Conservation (phyloP, 2,888 invertebrate genomes). For the Heteromyza rotundicornis region DNA sequence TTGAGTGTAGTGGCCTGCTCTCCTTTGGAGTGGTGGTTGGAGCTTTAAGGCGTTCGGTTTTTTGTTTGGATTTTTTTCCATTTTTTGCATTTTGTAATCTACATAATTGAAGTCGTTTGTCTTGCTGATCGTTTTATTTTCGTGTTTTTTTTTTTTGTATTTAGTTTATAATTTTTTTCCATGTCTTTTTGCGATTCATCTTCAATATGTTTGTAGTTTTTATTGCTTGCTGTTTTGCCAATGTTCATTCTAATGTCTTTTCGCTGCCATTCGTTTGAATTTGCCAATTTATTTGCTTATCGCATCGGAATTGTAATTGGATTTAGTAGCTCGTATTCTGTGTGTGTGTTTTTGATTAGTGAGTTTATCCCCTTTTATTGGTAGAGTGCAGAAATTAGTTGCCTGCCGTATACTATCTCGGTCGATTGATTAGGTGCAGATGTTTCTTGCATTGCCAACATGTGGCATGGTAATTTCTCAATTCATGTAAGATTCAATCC, state of each 20-base stretch:
- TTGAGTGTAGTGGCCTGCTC: not conserved
- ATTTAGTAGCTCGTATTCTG: constrained; percentile 12
- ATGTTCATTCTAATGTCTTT: not conserved
- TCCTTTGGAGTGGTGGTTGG: not conserved
- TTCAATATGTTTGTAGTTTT: not conserved
- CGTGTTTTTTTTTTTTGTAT: not conserved
- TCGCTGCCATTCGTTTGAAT: too few relatives aligned
- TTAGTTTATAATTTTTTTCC: too few relatives aligned
- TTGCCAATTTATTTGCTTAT: constrained; percentile 9
- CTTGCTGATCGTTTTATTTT: not conserved
- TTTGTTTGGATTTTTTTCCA: not conserved
- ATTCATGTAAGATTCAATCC: too few relatives aligned
- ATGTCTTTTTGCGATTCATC: too few relatives aligned
- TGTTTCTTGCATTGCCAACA: too few relatives aligned
- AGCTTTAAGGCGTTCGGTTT: not conserved
- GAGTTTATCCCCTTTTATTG: not conserved
- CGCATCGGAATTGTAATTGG: constrained; percentile 16
- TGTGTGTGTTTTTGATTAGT: constrained; percentile 15
- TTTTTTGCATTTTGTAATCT: not conserved
- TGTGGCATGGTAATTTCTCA: too few relatives aligned
- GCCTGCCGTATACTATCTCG: too few relatives aligned
- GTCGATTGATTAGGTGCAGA: too few relatives aligned
- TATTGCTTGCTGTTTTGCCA: not conserved
- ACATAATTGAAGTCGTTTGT: constrained; percentile 16
- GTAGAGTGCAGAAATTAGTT: too few relatives aligned